Base-by-base conservation (phyloP, 1,140 invertebrate genomes). In the Rhagoletis pomonella region DNA sequence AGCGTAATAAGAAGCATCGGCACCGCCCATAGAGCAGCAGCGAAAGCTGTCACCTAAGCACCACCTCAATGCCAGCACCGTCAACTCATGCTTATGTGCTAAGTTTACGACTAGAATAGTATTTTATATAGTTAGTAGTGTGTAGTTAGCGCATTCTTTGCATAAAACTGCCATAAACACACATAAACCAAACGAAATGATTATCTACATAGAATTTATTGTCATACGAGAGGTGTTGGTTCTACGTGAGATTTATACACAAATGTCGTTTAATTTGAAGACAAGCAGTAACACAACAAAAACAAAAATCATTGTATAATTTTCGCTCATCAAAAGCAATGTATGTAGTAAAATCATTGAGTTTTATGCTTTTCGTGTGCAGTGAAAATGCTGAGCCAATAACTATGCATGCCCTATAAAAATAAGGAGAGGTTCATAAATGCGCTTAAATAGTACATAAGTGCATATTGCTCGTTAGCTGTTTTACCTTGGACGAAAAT, bases 91-190 rank as follows among this genome's bases (percentile, higher is more conserved):
- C 29, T 6, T 5, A 0, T 29, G 6, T 29, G 9, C 29, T 29
- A 29, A 29, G 64, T 29, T 7, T 39, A 39, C 1, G 64, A 29
- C 1, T 69, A 44, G 2, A 44, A 44, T 62, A 14, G 60, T 4
- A 62, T 0, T 69, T 44, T 17, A 69, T 69, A 59, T 59, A 59
- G 6, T 59, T 59, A 29, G 19, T 29, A 29, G 19, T 39, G 4
- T 67, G 29, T 67, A 67, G 65, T 69, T 69, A 39, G 65, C 10
- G 67, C 44, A 42, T 39, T 39, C 42, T 73, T 73, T 12, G 44
- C 44, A 73, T 73, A 47, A 73, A 73, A 73, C 42, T 73, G 42
- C 67, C 67, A 47, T 47, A 12, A 73, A 47, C 67, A 73, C 17
- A 29, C 29, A 29, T 29, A 39, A 47, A 42, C 42, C 67, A 44